phyloP scores from a whole-genome alignment of 2,888 invertebrate species.

The Dynastes grantii region DNA sequence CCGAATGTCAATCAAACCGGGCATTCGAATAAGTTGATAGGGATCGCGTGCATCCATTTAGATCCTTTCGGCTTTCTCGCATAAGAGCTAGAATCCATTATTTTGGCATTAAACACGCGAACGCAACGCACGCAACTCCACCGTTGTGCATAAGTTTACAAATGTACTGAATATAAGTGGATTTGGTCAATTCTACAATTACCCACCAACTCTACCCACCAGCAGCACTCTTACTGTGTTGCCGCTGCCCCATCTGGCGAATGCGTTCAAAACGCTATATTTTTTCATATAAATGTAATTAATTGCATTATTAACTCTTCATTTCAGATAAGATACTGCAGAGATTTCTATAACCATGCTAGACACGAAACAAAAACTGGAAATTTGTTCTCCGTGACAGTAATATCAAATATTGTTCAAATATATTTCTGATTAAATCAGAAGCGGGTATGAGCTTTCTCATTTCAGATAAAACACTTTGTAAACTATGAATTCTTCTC shows the following conservation, averaged over 20 bases:
- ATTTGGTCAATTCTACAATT: conserved; percentile 60
- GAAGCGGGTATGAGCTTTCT: no score
- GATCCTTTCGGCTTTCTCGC: conserved; percentile 60
- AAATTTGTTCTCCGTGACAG: no score
- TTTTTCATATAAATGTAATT: conserved; percentile 60
- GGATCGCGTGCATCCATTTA: conserved; percentile 67
- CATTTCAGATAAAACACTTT: no score
- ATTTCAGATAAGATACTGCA: conserved; percentile 35
- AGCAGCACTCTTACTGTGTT: neutral
- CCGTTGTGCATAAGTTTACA: conserved; percentile 66
- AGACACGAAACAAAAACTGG: no score
- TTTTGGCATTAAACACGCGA: conserved; percentile 64
- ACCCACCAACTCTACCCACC: conserved; percentile 10
- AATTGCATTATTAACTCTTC: conserved; percentile 58
- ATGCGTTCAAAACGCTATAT: conserved; percentile 57
- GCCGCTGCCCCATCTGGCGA: conserved; percentile 45
- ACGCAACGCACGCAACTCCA: conserved; percentile 68
- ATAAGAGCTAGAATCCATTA: conserved; percentile 65
- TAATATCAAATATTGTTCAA: no score
- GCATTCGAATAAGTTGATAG: conserved; percentile 66
- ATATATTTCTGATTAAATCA: no score
- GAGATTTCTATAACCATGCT: no score
- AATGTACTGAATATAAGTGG: conserved; percentile 59
- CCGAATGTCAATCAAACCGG: conserved; percentile 68
- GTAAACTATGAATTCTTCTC: no score